Evolutionary conservation across 2,888 invertebrate genomes (phyloP).

Genomic region (Pammene aurita): DNA sequence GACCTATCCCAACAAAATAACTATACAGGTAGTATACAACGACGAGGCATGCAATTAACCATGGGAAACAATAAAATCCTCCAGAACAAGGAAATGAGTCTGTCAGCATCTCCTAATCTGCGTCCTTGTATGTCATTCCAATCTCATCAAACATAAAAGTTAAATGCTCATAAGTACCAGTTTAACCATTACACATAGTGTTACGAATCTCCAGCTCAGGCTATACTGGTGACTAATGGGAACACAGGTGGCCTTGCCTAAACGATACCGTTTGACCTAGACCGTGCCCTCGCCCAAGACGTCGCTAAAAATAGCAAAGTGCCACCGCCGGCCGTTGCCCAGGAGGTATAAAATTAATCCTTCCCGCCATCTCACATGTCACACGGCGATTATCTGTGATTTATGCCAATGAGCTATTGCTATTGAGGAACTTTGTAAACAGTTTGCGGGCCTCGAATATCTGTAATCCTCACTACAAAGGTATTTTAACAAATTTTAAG

Average conservation of each 20-base stretch:
- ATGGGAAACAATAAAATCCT: not conserved
- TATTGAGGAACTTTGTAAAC: not conserved
- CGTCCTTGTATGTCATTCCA: conserved; percentile 43
- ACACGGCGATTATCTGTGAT: conserved; percentile 4
- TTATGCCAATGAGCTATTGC: not conserved
- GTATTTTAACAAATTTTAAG: not conserved
- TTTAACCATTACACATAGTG: not conserved
- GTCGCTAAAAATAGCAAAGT: conserved; percentile 55
- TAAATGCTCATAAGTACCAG: not conserved
- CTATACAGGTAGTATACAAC: not conserved
- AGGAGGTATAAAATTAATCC: conserved; percentile 22
- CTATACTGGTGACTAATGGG: not conserved
- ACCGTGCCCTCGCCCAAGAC: conserved; percentile 51
- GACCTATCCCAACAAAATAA: no score
- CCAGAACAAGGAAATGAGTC: conserved; percentile 19
- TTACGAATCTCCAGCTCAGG: not conserved
- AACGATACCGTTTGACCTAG: conserved; percentile 54
- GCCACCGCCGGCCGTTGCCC: conserved; percentile 53
- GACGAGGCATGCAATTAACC: not conserved
- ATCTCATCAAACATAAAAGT: not conserved
- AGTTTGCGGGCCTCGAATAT: not conserved
- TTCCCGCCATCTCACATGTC: conserved; percentile 13
- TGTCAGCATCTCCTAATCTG: conserved; percentile 37
- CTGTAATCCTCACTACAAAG: not conserved
- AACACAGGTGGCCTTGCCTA: conserved; percentile 46